phyloP scores from a whole-genome alignment of 2,113 vertebrate species.

The Ptilorrhoa leucosticta region DNA sequence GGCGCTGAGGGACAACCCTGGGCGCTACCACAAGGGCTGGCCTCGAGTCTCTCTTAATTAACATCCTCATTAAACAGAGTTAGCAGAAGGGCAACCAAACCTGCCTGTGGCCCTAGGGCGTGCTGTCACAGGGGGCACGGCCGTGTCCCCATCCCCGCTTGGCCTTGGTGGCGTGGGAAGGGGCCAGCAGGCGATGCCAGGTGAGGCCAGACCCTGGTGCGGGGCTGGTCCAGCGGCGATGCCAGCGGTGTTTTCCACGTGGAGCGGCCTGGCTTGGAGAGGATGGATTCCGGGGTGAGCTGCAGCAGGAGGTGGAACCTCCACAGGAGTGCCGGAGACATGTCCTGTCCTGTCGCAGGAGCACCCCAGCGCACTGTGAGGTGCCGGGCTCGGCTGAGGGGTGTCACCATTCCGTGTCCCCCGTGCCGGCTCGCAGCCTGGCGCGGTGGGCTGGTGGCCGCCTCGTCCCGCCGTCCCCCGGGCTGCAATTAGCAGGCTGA shows the following conservation, averaged over 20 bases:
- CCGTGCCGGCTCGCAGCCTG: accelerated
- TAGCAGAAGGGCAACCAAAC: background rate
- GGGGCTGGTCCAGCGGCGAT: accelerated
- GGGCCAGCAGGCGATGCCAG: background rate
- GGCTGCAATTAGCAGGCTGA: background rate
- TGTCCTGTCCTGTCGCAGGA: accelerated
- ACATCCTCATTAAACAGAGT: slow-evolving; percentile 10
- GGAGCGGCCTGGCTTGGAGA: background rate
- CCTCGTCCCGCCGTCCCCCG: background rate
- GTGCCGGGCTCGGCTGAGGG: accelerated
- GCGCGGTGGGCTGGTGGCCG: accelerated
- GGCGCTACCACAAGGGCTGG: background rate
- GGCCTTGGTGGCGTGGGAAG: background rate
- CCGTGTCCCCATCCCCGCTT: accelerated
- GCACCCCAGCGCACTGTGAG: background rate
- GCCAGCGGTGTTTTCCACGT: accelerated
- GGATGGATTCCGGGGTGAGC: accelerated
- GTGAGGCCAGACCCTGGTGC: accelerated
- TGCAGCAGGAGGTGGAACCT: background rate
- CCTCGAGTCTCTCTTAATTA: slow-evolving; percentile 6
- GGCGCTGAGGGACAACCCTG: background rate
- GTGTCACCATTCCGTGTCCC: background rate
- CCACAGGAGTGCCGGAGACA: background rate
- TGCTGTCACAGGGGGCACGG: background rate
- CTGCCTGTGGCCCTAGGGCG: background rate